phyloP scores from a whole-genome alignment of 2,797 vertebrate genomes.

The Malurus leucopterus region DNA sequence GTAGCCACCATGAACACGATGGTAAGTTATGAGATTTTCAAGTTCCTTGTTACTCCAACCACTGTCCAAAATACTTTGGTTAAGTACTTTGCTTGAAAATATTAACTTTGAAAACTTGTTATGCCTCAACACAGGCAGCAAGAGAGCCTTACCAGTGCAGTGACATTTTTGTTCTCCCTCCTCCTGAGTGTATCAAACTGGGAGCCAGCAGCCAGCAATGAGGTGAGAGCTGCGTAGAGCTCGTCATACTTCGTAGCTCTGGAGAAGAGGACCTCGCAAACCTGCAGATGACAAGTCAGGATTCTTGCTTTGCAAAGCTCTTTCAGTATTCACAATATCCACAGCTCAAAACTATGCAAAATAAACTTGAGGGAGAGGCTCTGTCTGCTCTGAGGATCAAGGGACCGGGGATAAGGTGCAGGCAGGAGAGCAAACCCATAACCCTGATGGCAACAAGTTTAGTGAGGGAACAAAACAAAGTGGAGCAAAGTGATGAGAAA shows the following conservation, averaged over 20 bases:
- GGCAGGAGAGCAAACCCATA: not conserved
- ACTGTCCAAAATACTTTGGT: not conserved
- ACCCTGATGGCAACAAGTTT: not conserved
- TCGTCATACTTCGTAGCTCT: slow-evolving; percentile 88
- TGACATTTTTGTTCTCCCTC: slow-evolving; percentile 88
- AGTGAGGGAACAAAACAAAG: not conserved
- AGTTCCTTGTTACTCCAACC: not conserved
- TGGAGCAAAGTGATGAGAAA: not conserved
- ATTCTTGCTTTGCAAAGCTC: not conserved
- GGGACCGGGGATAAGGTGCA: not conserved
- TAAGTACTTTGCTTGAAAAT: not conserved
- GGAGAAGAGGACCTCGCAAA: slow-evolving; percentile 89
- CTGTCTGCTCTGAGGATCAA: fast-evolving
- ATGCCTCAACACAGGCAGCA: not conserved
- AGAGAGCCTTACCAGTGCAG: slow-evolving; percentile 82
- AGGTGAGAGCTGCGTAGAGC: slow-evolving; percentile 85
- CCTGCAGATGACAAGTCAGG: slow-evolving; percentile 66
- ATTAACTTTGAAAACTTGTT: not conserved
- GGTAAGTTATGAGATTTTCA: not conserved
- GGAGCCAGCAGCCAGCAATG: slow-evolving; percentile 89
- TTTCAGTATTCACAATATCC: not conserved
- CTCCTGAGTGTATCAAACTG: slow-evolving; percentile 90
- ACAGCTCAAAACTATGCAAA: not conserved
- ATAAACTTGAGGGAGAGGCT: not conserved
- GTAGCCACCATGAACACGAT: fast-evolving